These are phyloP conservation scores for Lobophora halterata DNA, from an alignment of 2,888 invertebrate genomes.

Conservation along the genomic window DNA sequence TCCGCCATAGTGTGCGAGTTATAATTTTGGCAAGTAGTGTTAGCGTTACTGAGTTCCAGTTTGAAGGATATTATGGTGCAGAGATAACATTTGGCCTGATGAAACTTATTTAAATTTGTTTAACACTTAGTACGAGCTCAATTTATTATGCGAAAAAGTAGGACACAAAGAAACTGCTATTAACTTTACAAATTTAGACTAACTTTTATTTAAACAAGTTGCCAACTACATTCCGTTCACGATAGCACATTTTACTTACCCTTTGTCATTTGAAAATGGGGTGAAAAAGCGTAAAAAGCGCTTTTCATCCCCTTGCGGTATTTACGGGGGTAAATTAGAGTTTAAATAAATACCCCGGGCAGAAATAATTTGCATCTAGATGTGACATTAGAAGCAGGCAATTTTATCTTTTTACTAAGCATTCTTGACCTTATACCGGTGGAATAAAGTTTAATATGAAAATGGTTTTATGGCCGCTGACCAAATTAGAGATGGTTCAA, in stretches of 20 bases:
- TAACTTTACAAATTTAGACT: slow-evolving; percentile 15
- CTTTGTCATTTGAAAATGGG: slow-evolving; percentile 37
- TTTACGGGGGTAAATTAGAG: slow-evolving; percentile 70
- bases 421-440: slow-evolving; percentile 19
- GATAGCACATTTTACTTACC: slow-evolving; percentile 27
- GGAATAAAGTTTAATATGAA: slow-evolving; percentile 17
- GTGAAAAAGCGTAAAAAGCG: slow-evolving; percentile 38
- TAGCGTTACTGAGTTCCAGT: no score
- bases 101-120: no score
- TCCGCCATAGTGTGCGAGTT: no score
- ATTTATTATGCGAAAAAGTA: not conserved
- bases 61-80: no score
- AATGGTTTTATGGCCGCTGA: slow-evolving; percentile 1
- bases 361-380: slow-evolving; percentile 78
- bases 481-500: slow-evolving; percentile 17
- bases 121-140: no score
- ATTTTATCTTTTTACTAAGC: slow-evolving; percentile 53
- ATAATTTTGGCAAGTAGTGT: no score
- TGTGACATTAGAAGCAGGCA: slow-evolving; percentile 70
- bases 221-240: slow-evolving; percentile 25
- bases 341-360: slow-evolving; percentile 71
- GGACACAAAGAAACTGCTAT: not conserved
- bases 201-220: slow-evolving; percentile 17
- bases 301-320: slow-evolving; percentile 61
- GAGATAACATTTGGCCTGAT: no score